Conservation (phyloP, 1,140 invertebrate species). For the Proctacanthus coquilletti region DNA sequence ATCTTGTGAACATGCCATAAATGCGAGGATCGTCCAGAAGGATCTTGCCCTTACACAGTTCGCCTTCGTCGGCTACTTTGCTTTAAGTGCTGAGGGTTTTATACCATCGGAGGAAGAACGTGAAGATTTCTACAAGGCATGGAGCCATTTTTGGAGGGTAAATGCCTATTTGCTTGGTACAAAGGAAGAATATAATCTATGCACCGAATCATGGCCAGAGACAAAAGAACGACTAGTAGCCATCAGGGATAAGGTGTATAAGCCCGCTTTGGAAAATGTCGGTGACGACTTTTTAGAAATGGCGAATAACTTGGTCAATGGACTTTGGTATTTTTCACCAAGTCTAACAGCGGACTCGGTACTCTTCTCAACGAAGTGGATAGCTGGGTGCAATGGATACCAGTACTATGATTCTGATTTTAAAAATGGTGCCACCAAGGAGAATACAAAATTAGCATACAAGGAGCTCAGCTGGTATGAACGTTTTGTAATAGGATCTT, state of each 20-base stretch:
- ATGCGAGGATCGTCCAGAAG: not conserved
- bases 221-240: not conserved
- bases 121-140: not conserved
- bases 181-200: not conserved
- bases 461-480: not conserved
- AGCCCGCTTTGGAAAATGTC: not conserved
- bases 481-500: not conserved
- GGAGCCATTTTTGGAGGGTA: not conserved
- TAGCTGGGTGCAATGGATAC: not conserved
- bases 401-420: not conserved
- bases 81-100: not conserved
- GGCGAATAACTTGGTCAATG: not conserved
- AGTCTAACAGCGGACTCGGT: not conserved
- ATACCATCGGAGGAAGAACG: not conserved
- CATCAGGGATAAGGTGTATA: not conserved
- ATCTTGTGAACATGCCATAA: not conserved
- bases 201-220: not conserved
- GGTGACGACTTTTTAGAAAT: not conserved
- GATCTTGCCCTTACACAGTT: slow-evolving; percentile 2
- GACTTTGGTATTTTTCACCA: not conserved
- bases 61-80: not conserved
- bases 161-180: not conserved
- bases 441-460: not conserved
- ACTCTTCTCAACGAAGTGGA: not conserved
- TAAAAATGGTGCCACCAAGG: not conserved